Evolutionary conservation across 2,888 invertebrate genomes (phyloP), one percentile per base, ranked within the genome.

Genomic region (Nymphalis polychloros): DNA sequence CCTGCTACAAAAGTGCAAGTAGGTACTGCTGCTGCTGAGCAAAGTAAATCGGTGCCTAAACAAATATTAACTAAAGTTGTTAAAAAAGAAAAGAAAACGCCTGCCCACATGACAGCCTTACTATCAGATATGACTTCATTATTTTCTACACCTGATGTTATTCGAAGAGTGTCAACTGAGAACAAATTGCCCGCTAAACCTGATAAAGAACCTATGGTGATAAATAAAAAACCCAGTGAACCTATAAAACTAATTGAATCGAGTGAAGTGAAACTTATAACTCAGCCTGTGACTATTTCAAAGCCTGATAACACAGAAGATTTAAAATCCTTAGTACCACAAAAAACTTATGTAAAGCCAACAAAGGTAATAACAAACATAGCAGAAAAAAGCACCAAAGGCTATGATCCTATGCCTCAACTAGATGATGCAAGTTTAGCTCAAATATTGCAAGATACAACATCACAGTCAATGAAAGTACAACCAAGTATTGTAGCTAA

Each of bases 141-240:
- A 68, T 96, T 96, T 83, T 96, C 96, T 8, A 95, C 96, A 53
- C 96, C 96, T 23, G 96, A 96, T 90, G 96, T 96, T 64, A 96
- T 96, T 68, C 92, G 96, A 77, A 92, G 96, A 77, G 95, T 96
- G 19, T 93, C 93, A 64, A 90, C 93, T 55, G 93, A 93, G 65
- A 84, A 81, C 57, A 94, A 94, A 78, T 74, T 82, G 27, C 82
- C 93, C 74, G 86, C 86, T 8, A 93, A 93, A 80, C 77, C 88
- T 74, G 93, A 93, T 2, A 93, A 94, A 81, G 94, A 94, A 35
- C 23, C 77, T 59, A 16, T 74, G 20, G 65, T 70, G 8, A 66
- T 53, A 71, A 84, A 82, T 63, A 84, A 84, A 73, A 85, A 84
- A 75, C 8, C 64, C 8, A 68, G 57, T 69, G 72, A 71, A 63